Evolutionary conservation across 2,888 invertebrate species (phyloP).

Genomic region (Trimorus sp.): DNA sequence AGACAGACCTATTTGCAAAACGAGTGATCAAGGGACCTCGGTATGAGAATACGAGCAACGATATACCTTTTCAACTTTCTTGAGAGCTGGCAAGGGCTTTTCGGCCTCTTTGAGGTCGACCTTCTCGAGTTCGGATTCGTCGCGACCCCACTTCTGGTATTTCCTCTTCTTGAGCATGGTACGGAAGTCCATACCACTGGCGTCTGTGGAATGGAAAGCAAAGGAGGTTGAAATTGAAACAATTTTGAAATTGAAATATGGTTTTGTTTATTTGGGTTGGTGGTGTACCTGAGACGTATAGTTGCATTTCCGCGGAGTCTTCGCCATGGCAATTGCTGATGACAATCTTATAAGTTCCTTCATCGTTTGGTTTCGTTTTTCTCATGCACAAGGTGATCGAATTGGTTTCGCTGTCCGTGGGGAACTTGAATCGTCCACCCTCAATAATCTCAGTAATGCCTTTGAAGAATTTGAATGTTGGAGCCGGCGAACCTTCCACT

Average conservation of each 20-base stretch:
- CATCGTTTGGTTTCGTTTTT: constrained; percentile 98
- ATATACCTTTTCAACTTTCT: constrained; percentile 96
- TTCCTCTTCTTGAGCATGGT: constrained; percentile 98
- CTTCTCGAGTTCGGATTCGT: constrained; percentile 96
- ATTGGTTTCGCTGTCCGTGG: constrained; percentile 96
- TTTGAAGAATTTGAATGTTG: constrained; percentile 97
- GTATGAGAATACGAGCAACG: neutral
- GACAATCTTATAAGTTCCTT: constrained; percentile 96
- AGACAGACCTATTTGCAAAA: constrained; percentile 1
- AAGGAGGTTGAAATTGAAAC: neutral
- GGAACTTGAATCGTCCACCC: constrained; percentile 96
- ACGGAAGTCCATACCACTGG: constrained; percentile 99
- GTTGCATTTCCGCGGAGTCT: constrained; percentile 97
- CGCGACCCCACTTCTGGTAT: constrained; percentile 96
- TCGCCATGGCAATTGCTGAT: constrained; percentile 97
- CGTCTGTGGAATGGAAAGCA: constrained; percentile 85
- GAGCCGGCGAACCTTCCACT: constrained; percentile 97
- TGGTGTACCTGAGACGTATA: constrained; percentile 95
- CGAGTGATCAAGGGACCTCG: neutral
- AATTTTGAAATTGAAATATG: neutral
- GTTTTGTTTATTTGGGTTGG: too few relatives aligned
- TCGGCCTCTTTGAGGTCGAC: constrained; percentile 96
- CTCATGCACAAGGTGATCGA: constrained; percentile 96
- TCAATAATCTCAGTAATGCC: constrained; percentile 96
- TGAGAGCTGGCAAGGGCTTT: constrained; percentile 92